Evolutionary conservation across 2,888 invertebrate genomes (phyloP), one percentile per base, ranked within the genome.

Genomic region (Epinotia brunnichana): DNA sequence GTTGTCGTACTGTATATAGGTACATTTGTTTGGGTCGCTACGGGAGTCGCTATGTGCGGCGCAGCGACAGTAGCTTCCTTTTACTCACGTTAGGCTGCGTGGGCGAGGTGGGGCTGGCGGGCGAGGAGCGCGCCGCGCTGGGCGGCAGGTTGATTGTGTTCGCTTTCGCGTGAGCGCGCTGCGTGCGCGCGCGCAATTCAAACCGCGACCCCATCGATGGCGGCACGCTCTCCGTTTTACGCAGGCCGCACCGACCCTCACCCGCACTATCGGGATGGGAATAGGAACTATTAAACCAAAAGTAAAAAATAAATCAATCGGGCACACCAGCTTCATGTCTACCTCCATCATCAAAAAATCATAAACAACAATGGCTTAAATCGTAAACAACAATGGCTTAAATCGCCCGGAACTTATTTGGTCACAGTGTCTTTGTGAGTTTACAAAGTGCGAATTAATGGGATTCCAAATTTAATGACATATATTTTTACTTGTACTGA

Each of bases 61-160:
- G 44, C 13, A 63, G 15, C 13, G 64, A 29, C 21, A 11, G 10
- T 0, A 21, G 13, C 29, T 29, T 9, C 53, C 13, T 24, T 21
- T 15, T 78, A 90, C 91, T 90, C 86, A 92, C 91, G 81, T 91
- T 91, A 73, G 89, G 84, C 76, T 89, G 89, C 71, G 90, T 90
- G 78, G 91, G 91, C 75, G 91, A 90, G 53, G 90, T 89, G 64
- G 91, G 90, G 75, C 90, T 90, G 73, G 85, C 81, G 54, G 87
- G 84, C 78, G 81, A 74, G 75, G 77, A 78, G 67, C 77, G 76
- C 59, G 78, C 80, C 75, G 80, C 90, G 84, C 79, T 89, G 80
- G 94, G 92, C 3, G 95, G 95, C 76, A 95, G 91, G 83, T 94
- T 94, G 83, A 95, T 94, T 39, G 95, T 95, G 85, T 95, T 95